Evolutionary conservation across 1,140 invertebrate species (phyloP).

Genomic region (Trypoxylus dichotomus): DNA sequence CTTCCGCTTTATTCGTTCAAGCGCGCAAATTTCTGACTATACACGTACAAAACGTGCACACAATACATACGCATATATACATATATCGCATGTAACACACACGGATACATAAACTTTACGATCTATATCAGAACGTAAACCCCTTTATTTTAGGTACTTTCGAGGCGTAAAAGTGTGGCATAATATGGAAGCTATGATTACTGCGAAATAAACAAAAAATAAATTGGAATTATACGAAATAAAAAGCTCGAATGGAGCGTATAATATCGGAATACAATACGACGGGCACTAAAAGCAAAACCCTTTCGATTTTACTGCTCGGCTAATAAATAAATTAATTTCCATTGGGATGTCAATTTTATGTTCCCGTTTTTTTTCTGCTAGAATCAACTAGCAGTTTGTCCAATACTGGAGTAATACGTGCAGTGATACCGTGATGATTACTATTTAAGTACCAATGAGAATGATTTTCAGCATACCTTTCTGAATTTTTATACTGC

Average conservation of each 20-base stretch:
- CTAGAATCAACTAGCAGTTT: neutral
- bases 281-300: neutral
- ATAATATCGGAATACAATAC: neutral
- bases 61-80: neutral
- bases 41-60: neutral
- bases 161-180: neutral
- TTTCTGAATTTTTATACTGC: no score
- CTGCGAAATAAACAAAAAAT: conserved; percentile 12
- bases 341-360: neutral
- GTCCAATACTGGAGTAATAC: no score
- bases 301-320: neutral
- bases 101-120: neutral
- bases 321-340: conserved; percentile 5
- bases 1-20: neutral
- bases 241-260: neutral
- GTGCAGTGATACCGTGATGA: no score
- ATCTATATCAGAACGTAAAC: conserved; percentile 12
- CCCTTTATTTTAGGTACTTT: conserved; percentile 7
- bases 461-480: no score
- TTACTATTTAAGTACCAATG: no score
- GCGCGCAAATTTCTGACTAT: neutral
- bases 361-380: neutral
- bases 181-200: neutral
- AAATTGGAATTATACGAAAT: conserved; percentile 2
- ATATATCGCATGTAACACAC: neutral